A percentile compares a stretch with the other conserved stretches of the same genome.
phyloP scores from a whole-genome alignment of 2,888 invertebrate genomes.

The Tigriopus californicus region DNA sequence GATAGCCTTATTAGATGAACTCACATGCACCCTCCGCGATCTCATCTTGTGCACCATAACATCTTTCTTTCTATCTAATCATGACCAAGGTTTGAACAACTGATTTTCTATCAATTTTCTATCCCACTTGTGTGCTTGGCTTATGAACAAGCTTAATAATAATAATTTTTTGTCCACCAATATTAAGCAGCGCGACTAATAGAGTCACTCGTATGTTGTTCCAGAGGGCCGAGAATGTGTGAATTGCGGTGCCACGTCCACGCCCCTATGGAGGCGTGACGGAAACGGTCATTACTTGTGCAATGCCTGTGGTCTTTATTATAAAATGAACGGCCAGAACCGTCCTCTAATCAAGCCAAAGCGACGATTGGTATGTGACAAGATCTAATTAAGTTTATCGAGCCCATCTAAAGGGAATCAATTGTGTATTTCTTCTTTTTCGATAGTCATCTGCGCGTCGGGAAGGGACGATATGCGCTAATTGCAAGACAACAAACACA shows the following conservation, averaged over 20 bases:
- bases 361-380: constrained; percentile 71
- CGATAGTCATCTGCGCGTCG: constrained; percentile 28
- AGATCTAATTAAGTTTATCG: too few relatives aligned
- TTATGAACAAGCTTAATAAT: too few relatives aligned
- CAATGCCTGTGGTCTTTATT: constrained; percentile 98
- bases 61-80: too few relatives aligned
- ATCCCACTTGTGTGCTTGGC: too few relatives aligned
- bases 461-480: constrained; percentile 29
- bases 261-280: constrained; percentile 95
- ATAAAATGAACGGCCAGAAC: constrained; percentile 99
- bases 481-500: constrained; percentile 28
- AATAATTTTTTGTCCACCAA: too few relatives aligned
- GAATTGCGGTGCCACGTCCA: constrained; percentile 96
- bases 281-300: constrained; percentile 85
- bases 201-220: not conserved
- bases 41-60: too few relatives aligned
- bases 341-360: constrained; percentile 97
- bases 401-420: too few relatives aligned
- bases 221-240: constrained; percentile 93
- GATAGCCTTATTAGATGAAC: too few relatives aligned
- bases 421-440: not conserved
- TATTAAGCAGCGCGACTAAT: not conserved
- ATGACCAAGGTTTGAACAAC: too few relatives aligned
- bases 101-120: too few relatives aligned
- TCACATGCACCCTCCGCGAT: too few relatives aligned